Base-by-base conservation (phyloP, 2,888 invertebrate species). In the Drosophila kuntzei region DNA sequence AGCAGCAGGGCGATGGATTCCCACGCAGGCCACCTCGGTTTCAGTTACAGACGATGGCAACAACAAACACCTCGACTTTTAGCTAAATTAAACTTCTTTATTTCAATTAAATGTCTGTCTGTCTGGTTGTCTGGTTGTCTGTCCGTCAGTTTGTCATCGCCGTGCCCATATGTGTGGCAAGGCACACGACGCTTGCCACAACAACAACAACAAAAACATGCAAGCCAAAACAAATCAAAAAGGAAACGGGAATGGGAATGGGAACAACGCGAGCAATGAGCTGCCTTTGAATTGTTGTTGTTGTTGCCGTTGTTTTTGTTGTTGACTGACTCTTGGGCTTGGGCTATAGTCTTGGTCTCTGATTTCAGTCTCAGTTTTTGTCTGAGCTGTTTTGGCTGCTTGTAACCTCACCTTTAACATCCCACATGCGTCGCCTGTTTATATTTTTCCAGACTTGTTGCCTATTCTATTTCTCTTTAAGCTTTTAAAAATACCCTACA, bases 321-420 rank as follows among this genome's bases (percentile, higher is more conserved):
- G 64, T 16, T 53, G 58, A 46, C 58, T 79, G 60, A 41, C 20
- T 32, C 29, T 54, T 74, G 78, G 67, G 74, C 63, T 74, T 74
- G 74, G 71, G 68, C 46, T 43, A 41, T 54, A 54, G 46, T 44
- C 54, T 62, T 76, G 55, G 77, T 72, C 72, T 66, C 59, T 36
- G 47, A 57, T 50, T 36, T 18, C 46, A 16, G 55, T 37, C 65
- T 47, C 25, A 6, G 46, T 58, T 53, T 18, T 25, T 27, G 37
- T 37, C 44, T 67, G 25, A 18, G 62, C 62, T 71, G 62, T 55
- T 65, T 72, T 69, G 63, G 78, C 67, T 71, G 83, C 73, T 72
- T 75, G 84, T 79, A 87, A 90, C 90, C 90, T 90, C 90, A 90
- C 90, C 90, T 90, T 90, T 89, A 90, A 90, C 90, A 87, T 90